phyloP scores from a whole-genome alignment of 2,888 invertebrate species.

The Caenorhabditis macrosperma region DNA sequence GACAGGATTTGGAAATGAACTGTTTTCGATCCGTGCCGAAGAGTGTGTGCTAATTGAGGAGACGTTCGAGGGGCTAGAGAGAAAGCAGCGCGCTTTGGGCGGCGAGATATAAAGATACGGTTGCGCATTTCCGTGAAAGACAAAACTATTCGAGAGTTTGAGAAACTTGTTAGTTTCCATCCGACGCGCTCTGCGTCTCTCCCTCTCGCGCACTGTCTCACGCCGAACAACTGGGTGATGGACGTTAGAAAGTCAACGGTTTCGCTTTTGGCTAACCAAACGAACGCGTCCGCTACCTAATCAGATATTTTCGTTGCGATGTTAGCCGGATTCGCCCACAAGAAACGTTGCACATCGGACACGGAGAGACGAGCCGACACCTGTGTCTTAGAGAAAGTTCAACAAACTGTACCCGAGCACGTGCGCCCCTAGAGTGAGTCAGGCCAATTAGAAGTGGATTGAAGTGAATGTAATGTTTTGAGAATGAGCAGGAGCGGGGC shows the following conservation, averaged over 20 bases:
- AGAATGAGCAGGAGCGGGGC: neutral
- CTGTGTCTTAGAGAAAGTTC: no score
- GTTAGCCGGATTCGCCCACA: slow-evolving; percentile 1
- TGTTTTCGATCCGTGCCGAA: slow-evolving; percentile 42
- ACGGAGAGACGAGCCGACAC: neutral
- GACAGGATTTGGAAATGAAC: slow-evolving; percentile 60
- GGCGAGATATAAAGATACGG: slow-evolving; percentile 59
- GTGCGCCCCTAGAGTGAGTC: slow-evolving; percentile 11
- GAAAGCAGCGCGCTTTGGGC: slow-evolving; percentile 27
- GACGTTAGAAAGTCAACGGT: slow-evolving; percentile 53
- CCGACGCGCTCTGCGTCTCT: slow-evolving; percentile 21
- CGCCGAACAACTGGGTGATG: slow-evolving; percentile 48
- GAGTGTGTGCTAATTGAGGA: slow-evolving; percentile 42
- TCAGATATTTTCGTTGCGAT: slow-evolving; percentile 37
- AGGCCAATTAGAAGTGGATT: slow-evolving; percentile 2
- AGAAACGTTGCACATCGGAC: neutral
- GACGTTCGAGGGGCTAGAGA: slow-evolving; percentile 15
- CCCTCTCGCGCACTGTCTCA: slow-evolving; percentile 13
- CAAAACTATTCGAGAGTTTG: slow-evolving; percentile 46
- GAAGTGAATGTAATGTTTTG: slow-evolving; percentile 3
- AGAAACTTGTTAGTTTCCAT: slow-evolving; percentile 54
- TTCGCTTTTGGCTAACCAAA: slow-evolving; percentile 59
- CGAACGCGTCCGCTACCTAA: slow-evolving; percentile 40
- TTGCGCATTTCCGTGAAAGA: slow-evolving; percentile 58
- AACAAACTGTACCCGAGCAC: slow-evolving; percentile 1